Evolutionary conservation across 2,888 invertebrate species (phyloP).

Genomic region (Drosophila antonietae): DNA sequence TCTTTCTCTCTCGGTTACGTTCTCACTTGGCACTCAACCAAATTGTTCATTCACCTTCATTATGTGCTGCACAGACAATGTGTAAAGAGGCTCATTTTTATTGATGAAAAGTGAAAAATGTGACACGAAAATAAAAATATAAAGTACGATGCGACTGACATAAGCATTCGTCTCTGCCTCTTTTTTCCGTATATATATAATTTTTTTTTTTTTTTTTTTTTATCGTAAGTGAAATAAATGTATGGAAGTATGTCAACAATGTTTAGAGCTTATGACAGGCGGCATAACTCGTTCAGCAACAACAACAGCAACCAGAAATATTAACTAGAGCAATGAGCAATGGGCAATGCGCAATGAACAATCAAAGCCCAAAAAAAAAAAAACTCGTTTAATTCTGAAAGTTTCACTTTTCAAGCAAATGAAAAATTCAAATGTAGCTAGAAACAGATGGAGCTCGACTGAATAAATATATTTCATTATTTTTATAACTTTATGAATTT

Average conservation of each 20-base stretch:
- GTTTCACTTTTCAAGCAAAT: constrained; percentile 67
- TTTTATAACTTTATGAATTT: not conserved
- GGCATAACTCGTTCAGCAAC: constrained; percentile 55
- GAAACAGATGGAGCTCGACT: not conserved
- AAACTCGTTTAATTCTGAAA: constrained; percentile 55
- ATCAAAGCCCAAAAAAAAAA: constrained; percentile 34
- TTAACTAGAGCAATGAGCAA: constrained; percentile 67
- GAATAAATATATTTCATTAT: not conserved
- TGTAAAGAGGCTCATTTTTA: constrained; percentile 46
- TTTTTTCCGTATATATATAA: not conserved
- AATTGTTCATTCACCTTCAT: constrained; percentile 30
- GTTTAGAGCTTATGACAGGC: constrained; percentile 55
- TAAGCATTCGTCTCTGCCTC: constrained; percentile 41
- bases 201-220: not conserved
- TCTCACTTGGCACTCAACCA: constrained; percentile 12
- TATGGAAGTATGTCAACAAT: constrained; percentile 71
- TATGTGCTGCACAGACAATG: constrained; percentile 21
- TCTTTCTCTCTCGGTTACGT: not conserved
- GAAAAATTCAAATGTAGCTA: constrained; percentile 12
- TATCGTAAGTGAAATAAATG: constrained; percentile 57
- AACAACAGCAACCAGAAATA: constrained; percentile 39
- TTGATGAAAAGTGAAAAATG: constrained; percentile 70
- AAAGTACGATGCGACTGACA: constrained; percentile 33
- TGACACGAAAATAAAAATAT: constrained; percentile 19
- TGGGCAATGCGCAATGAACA: constrained; percentile 67